Evolutionary conservation across 2,888 invertebrate species (phyloP), one percentile per base, ranked within the genome.

Genomic region (Chrysodeixis includens): DNA sequence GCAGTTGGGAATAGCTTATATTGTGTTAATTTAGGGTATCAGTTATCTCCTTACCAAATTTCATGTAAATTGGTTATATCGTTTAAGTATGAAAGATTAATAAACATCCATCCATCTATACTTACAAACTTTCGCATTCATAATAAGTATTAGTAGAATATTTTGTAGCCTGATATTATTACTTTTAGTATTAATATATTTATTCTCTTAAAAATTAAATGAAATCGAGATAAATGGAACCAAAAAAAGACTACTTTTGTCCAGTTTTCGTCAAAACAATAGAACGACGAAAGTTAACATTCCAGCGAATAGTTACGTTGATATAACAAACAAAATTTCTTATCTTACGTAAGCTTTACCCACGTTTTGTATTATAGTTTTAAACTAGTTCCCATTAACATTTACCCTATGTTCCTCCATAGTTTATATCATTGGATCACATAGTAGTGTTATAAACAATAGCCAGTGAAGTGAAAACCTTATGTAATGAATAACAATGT

Each of bases 401-500:
- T 66, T 60, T 40, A 40, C 35, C 46, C 51, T 5, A 53, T 66
- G 54, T 40, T 52, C 26, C 56, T 40, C 22, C 9, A n/a, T 32
- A 57, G 5, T 26, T 72, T 71, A 71, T 59, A 44, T 66, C 69
- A 71, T 66, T 64, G 62, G 51, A 74, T 56, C 51, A 66, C 46
- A 67, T 52, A 44, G 32, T 18, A 9, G 55, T 14, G 60, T 66
- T 66, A 69, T 62, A 78, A 78, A 81, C 74, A 70, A 81, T 63
- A 68, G 16, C 68, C 79, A 79, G 67, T 76, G 67, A 78, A 69
- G 76, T 81, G 79, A 74, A 78, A 78, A 78, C 55, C 35, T 78
- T 80, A 76, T 72, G 70, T 81, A 80, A 81, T 49, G 57, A 65
- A 74, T 69, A 69, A 78, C 67, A 78, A 71, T 74, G 69, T 71